phyloP scores from a whole-genome alignment of 1,140 invertebrate species.

The Platorchestia sp. region DNA sequence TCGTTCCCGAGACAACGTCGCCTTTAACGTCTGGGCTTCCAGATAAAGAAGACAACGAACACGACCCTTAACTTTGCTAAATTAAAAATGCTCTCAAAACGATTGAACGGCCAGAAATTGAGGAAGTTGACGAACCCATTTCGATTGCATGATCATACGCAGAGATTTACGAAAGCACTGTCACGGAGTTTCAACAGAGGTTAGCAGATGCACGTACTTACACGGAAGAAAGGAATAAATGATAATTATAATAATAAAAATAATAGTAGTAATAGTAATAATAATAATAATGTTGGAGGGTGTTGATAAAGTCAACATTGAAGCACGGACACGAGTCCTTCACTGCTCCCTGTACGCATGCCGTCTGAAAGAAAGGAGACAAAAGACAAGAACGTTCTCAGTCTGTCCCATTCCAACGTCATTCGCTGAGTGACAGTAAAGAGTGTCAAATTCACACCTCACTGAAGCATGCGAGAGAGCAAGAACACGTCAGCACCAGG shows the following conservation, averaged over 20 bases:
- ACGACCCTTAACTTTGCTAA: neutral
- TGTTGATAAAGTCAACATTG: too few relatives aligned
- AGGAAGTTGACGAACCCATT: neutral
- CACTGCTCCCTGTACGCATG: too few relatives aligned
- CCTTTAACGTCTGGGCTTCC: neutral
- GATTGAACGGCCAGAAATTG: neutral
- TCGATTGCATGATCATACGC: neutral
- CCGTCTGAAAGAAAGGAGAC: neutral
- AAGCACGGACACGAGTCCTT: too few relatives aligned
- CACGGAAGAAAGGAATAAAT: too few relatives aligned
- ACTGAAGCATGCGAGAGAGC: neutral
- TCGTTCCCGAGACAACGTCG: neutral
- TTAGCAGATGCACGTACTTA: neutral
- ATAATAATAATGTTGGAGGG: too few relatives aligned
- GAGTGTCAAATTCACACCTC: neutral
- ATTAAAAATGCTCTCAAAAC: neutral
- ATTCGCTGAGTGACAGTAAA: neutral
- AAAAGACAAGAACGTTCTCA: neutral
- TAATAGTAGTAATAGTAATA: too few relatives aligned
- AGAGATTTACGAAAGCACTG: neutral
- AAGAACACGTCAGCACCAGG: neutral
- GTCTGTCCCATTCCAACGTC: neutral
- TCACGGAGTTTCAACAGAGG: neutral
- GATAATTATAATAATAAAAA: too few relatives aligned
- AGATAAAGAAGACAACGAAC: neutral